Percentiles rank a stretch among this genome's conserved stretches.
phyloP scores from a whole-genome alignment of 2,113 vertebrate genomes.

The Heloderma charlesbogerti region DNA sequence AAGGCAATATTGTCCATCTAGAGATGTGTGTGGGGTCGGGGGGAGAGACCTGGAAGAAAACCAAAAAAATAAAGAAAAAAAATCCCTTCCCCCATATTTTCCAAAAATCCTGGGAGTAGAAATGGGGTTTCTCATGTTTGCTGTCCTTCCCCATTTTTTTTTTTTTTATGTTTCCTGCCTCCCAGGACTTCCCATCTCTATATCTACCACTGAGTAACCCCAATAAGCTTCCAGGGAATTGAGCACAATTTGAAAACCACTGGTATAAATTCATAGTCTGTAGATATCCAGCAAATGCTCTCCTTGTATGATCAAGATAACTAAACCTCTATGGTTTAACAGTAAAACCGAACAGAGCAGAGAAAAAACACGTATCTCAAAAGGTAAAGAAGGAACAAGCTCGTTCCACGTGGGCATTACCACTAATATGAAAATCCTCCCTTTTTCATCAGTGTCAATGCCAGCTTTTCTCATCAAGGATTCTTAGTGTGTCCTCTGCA shows the following conservation, averaged over 20 bases:
- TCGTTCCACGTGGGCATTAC: rapidly evolving
- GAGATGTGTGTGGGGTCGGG: too few relatives aligned
- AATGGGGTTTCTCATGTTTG: too few relatives aligned
- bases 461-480: conserved; percentile 18
- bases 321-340: neutral
- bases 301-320: neutral
- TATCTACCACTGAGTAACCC: too few relatives aligned
- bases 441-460: neutral
- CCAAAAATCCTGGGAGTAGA: too few relatives aligned
- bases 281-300: neutral
- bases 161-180: too few relatives aligned
- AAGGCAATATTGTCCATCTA: neutral
- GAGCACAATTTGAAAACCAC: neutral
- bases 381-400: neutral
- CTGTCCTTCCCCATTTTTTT: too few relatives aligned
- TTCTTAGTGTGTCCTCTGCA: conserved; percentile 20
- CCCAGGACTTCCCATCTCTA: neutral
- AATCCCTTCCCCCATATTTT: too few relatives aligned
- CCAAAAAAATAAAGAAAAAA: too few relatives aligned
- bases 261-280: neutral
- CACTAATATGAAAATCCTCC: conserved; percentile 8
- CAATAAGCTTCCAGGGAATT: neutral
- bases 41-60: too few relatives aligned
- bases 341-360: neutral
- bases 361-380: neutral